Evolutionary conservation across 2,888 invertebrate genomes (phyloP).

Genomic region (Lamellibrachia columna): DNA sequence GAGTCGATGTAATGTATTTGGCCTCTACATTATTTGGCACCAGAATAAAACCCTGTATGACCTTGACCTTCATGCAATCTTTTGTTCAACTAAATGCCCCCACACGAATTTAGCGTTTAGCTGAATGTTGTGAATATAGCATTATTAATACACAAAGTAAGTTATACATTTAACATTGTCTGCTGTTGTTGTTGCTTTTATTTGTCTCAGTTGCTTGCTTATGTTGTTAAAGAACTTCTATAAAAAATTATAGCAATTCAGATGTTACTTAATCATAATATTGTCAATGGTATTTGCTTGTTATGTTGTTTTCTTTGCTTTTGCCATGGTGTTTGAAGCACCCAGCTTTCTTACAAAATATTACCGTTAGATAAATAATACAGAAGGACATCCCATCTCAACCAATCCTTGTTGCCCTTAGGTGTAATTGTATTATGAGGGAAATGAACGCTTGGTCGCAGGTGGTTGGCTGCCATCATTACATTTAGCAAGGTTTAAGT

Average conservation of each 20-base stretch:
- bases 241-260: background rate
- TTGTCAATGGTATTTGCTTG: background rate
- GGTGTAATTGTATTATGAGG: background rate
- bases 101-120: background rate
- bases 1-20: background rate
- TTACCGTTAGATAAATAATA: background rate
- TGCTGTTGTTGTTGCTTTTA: constrained; percentile 13
- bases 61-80: background rate
- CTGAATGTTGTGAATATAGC: constrained; percentile 12
- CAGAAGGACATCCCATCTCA: background rate
- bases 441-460: background rate
- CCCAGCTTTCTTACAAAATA: background rate
- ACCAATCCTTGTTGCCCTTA: background rate
- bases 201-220: background rate
- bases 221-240: background rate
- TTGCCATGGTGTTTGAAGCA: background rate
- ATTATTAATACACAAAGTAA: background rate
- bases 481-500: background rate
- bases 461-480: background rate
- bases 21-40: background rate
- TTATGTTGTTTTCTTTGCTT: constrained; percentile 4
- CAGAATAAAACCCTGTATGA: background rate
- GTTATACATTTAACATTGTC: constrained; percentile 7
- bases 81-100: background rate
- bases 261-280: background rate